phyloP scores from a whole-genome alignment of 1,140 invertebrate species.

The Apis laboriosa region DNA sequence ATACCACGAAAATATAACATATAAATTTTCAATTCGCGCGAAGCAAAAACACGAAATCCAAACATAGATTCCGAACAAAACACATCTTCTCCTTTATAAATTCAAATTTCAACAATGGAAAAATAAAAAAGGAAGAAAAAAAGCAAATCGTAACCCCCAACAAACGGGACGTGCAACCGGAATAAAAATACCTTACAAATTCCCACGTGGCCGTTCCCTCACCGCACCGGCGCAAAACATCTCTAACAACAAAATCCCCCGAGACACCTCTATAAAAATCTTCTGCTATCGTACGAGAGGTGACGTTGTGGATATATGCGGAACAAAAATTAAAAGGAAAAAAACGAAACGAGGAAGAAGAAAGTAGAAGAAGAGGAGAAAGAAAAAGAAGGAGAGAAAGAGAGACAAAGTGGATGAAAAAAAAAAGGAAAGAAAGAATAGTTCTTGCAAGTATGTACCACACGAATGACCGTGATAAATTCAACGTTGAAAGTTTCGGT shows the following conservation, averaged over 20 bases:
- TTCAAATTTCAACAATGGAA: no score
- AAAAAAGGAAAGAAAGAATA: not conserved
- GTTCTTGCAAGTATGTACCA: no score
- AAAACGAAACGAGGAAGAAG: not conserved
- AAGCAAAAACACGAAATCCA: no score
- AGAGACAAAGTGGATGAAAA: not conserved
- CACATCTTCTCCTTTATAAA: no score
- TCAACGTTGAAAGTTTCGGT: not conserved
- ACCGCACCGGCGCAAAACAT: not conserved
- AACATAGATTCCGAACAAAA: no score
- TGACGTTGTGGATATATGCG: not conserved
- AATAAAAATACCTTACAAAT: not conserved
- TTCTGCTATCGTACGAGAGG: not conserved
- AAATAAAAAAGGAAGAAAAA: not conserved
- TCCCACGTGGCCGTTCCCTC: not conserved
- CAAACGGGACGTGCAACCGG: not conserved
- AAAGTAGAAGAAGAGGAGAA: not conserved
- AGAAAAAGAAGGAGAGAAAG: not conserved
- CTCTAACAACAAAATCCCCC: not conserved
- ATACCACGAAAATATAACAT: no score
- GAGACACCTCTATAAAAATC: not conserved
- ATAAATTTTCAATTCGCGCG: no score
- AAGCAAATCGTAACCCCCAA: not conserved
- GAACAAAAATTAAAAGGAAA: not conserved
- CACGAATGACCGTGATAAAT: slow-evolving; percentile 7